Percentiles rank a stretch among this genome's conserved stretches.
Conservation (phyloP, 2,797 vertebrate species). For the Lagorchestes hirsutus region DNA sequence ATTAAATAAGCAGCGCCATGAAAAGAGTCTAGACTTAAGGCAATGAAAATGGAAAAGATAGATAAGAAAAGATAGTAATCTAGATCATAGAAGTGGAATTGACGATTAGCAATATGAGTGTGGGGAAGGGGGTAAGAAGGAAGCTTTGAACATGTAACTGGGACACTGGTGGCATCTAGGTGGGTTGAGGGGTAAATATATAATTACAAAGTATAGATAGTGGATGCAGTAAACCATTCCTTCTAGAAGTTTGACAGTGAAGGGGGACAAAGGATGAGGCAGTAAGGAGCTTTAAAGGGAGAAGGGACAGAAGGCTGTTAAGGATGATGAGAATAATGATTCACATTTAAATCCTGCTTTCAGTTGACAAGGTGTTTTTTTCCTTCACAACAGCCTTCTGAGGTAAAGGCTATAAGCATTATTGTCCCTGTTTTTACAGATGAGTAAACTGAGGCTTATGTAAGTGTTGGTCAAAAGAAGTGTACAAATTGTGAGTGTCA, state of each 20-base stretch:
- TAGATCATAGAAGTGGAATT: neutral
- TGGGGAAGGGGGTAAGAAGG: neutral
- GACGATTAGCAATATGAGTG: neutral
- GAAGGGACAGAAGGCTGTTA: neutral
- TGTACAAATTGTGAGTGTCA: neutral
- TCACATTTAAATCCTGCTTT: neutral
- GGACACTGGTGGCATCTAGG: neutral
- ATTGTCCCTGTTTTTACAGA: neutral
- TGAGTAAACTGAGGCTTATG: neutral
- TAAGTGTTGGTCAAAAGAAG: neutral
- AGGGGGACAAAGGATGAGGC: neutral
- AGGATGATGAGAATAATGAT: neutral
- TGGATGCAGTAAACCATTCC: neutral
- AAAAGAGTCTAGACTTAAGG: neutral
- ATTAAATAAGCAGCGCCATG: neutral
- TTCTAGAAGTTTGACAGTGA: neutral
- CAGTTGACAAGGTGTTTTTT: neutral
- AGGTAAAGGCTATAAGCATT: neutral
- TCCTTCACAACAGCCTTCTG: neutral
- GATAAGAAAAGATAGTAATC: neutral
- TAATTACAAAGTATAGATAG: neutral
- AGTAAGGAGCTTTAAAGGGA: neutral
- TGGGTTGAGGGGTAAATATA: too few relatives aligned
- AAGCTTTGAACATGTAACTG: neutral
- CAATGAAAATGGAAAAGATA: neutral